Evolutionary conservation across 2,113 vertebrate species (phyloP).

Genomic region (Diglossa brunneiventris): DNA sequence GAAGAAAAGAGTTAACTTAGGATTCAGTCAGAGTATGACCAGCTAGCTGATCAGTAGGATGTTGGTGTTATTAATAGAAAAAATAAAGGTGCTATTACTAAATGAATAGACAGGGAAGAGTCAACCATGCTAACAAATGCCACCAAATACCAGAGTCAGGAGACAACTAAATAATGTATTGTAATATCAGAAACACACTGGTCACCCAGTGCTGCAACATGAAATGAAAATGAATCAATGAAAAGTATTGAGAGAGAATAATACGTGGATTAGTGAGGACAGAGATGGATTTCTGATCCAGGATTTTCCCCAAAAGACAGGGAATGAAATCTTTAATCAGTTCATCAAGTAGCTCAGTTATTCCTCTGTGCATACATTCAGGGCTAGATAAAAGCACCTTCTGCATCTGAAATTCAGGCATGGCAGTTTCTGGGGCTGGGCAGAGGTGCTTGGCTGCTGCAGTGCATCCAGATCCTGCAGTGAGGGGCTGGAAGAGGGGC

Average conservation of each 20-base stretch:
- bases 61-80: neutral
- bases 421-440: neutral
- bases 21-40: neutral
- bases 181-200: neutral
- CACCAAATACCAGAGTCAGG: neutral
- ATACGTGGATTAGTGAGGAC: neutral
- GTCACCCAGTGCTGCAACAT: neutral
- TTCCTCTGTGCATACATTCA: neutral
- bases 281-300: conserved; percentile 25
- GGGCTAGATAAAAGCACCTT: neutral
- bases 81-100: neutral
- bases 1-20: neutral
- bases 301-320: neutral
- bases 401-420: neutral
- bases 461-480: neutral
- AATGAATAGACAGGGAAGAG: neutral
- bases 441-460: neutral
- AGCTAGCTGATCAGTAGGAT: neutral
- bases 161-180: conserved; percentile 21
- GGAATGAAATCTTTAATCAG: conserved; percentile 63
- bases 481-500: neutral
- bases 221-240: conserved; percentile 46
- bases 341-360: neutral
- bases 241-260: conserved; percentile 34
- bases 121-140: neutral